Evolutionary conservation across 2,113 vertebrate genomes (phyloP), one percentile per base, ranked within the genome.

Genomic region (Hippocampus abdominalis): DNA sequence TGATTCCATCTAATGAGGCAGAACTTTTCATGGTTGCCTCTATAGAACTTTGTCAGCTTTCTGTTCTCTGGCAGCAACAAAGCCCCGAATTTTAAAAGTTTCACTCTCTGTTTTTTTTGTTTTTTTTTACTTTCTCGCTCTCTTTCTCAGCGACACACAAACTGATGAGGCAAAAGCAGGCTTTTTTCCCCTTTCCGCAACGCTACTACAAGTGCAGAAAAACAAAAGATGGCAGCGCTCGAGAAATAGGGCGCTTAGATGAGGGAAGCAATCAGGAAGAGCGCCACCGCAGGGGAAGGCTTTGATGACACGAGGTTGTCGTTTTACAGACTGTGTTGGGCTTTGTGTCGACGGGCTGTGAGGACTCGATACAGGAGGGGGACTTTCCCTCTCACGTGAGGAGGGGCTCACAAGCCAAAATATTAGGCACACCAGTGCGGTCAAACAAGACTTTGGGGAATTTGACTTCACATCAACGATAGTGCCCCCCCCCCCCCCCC

Each of bases 1-100:
- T 85, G 74, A 84, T 88, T 89, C 81, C 77, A 76, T 88, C 84
- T 91, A 90, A 91, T 90, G 89, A 91, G 85, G 89, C 86, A 89
- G 85, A 91, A 89, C 87, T 89, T 36, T 36, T 89, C 83, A 83
- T 75, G 84, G 79, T 78, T 87, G 82, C 86, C 75, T 85, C 84
- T 69, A 80, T 83, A 89, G 86, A 91, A 89, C 88, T 89, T 88
- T 87, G 82, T 85, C 82, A 85, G 83, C 83, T 88, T 87, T 89
- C 88, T 89, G 85, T 91, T 89, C 85, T 89, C 80, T 81, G 81
- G 86, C 82, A 91, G 87, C 86, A 90, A 89, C 89, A 86, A 66
- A 51, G 46, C 20, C 68, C 82, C 42, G 79, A 78, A 78, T 86
- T 89, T 83, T 84, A 32, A 40, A 78, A 84, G 67, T 88, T 88